Percentiles rank a stretch among this genome's conserved stretches.
Evolutionary conservation across 2,797 vertebrate genomes (phyloP).

Genomic region (Stomatorhinus walkeri): DNA sequence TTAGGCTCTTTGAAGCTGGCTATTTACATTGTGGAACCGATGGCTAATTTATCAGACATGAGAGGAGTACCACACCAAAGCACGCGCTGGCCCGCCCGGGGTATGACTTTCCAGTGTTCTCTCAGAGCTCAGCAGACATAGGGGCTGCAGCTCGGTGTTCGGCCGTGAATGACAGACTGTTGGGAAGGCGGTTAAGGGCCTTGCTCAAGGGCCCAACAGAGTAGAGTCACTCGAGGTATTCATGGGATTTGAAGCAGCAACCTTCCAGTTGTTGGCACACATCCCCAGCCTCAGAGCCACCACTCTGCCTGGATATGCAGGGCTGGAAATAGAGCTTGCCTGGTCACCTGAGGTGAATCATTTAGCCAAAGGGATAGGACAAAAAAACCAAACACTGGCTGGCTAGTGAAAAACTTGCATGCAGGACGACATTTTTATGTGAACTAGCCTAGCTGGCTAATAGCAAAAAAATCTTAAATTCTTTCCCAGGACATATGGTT

Average conservation of each 20-base stretch:
- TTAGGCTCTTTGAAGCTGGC: conserved; percentile 8
- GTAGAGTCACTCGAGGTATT: background rate
- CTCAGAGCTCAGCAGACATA: background rate
- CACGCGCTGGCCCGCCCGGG: background rate
- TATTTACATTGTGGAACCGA: background rate
- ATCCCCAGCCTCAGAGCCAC: background rate
- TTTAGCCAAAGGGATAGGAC: background rate
- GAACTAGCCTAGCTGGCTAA: background rate
- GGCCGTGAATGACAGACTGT: background rate
- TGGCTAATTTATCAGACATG: background rate
- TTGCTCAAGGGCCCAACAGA: background rate
- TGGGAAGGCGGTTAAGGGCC: background rate
- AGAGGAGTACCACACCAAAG: background rate
- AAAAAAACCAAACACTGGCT: background rate
- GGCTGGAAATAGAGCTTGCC: background rate
- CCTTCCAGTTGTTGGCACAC: background rate
- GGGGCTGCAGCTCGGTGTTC: background rate
- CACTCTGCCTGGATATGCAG: background rate
- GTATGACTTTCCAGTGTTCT: background rate
- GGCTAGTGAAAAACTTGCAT: background rate
- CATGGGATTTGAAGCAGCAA: background rate
- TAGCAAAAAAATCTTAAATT: background rate
- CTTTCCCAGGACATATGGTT: background rate
- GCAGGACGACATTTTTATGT: background rate
- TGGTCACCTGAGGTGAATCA: background rate